A percentile compares a stretch with the other conserved stretches of the same genome.
Conservation (phyloP, 2,888 invertebrate genomes). For the Caenorhabditis sulstoni region DNA sequence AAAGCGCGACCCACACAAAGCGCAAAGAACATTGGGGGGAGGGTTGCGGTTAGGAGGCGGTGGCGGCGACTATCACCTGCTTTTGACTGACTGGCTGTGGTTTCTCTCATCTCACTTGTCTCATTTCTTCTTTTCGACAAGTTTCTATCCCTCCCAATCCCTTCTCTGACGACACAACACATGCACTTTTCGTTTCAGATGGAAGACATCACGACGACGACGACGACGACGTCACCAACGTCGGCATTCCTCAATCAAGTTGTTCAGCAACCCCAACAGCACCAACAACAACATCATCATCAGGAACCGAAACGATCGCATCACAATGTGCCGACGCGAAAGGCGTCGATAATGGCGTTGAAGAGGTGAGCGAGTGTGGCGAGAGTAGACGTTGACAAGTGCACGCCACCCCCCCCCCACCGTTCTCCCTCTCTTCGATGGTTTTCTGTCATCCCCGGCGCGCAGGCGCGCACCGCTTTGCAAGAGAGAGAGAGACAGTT, state of each 20-base stretch:
- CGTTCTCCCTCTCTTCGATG: neutral
- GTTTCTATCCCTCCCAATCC: slow-evolving; percentile 4
- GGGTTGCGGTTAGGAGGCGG: no score
- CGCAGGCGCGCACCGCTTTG: slow-evolving; percentile 21
- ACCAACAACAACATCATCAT: slow-evolving; percentile 15
- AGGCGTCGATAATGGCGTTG: slow-evolving; percentile 66
- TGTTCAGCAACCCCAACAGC: neutral
- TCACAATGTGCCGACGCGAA: slow-evolving; percentile 63
- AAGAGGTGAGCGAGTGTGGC: slow-evolving; percentile 69
- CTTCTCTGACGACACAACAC: neutral
- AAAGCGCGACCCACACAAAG: no score
- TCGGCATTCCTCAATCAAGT: slow-evolving; percentile 16
- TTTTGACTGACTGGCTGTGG: no score
- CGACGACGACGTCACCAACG: no score
- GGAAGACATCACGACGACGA: no score
- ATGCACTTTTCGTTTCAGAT: slow-evolving; percentile 38
- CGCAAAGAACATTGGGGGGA: no score
- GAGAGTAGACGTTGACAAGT: no score
- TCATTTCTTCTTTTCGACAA: no score
- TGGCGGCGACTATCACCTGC: no score
- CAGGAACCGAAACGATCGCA: slow-evolving; percentile 50
- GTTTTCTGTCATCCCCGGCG: slow-evolving; percentile 3
- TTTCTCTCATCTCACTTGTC: no score
- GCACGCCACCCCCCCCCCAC: no score
- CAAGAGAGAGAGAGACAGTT: no score